Evolutionary conservation across 2,797 vertebrate species (phyloP).

Genomic region (Aeoliscus strigatus): DNA sequence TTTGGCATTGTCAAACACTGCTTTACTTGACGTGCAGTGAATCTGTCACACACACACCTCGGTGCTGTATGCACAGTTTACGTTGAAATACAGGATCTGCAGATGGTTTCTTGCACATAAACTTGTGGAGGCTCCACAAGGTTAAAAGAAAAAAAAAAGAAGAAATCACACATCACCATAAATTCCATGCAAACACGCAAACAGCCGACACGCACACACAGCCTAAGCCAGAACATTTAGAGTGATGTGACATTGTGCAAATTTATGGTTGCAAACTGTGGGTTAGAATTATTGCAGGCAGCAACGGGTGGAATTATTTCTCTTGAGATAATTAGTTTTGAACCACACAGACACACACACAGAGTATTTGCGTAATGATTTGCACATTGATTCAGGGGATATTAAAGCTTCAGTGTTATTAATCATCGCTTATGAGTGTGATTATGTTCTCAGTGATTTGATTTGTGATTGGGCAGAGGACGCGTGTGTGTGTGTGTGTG

Average conservation of each 20-base stretch:
- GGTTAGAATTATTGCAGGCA: slow-evolving; percentile 46
- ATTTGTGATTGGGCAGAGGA: slow-evolving; percentile 25
- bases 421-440: slow-evolving; percentile 34
- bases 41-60: slow-evolving; percentile 50
- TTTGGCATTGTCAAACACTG: slow-evolving; percentile 39
- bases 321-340: slow-evolving; percentile 47
- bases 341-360: slow-evolving; percentile 4
- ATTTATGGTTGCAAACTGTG: slow-evolving; percentile 45
- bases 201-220: slow-evolving; percentile 1
- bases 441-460: slow-evolving; percentile 45
- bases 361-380: slow-evolving; percentile 42
- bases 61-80: slow-evolving; percentile 7
- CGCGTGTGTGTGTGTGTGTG: slow-evolving; percentile 17
- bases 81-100: no score
- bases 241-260: slow-evolving; percentile 28
- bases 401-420: slow-evolving; percentile 46
- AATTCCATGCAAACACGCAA: slow-evolving; percentile 1
- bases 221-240: slow-evolving; percentile 25
- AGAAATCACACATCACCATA: no score
- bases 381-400: slow-evolving; percentile 44
- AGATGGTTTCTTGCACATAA: neutral
- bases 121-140: slow-evolving; percentile 1
- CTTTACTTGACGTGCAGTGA: slow-evolving; percentile 50
- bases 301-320: slow-evolving; percentile 45
- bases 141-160: no score